Base-by-base conservation (phyloP, 2,888 invertebrate genomes). In the Anarsia innoxiella region DNA sequence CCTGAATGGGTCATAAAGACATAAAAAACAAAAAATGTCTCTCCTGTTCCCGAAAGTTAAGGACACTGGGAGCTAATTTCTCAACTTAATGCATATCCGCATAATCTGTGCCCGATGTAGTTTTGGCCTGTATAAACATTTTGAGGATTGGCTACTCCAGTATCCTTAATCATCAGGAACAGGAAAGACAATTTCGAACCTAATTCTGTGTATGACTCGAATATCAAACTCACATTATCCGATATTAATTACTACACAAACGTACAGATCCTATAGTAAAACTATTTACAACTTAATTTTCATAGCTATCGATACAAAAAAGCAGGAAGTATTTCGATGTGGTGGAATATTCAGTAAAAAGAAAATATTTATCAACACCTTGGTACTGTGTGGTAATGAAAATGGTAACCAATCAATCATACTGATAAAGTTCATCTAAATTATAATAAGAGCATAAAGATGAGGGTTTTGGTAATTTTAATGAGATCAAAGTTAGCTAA, bases 391-490 rank as follows among this genome's bases (percentile, higher is more conserved):
- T 23, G 16, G 31, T 31, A 41, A 11, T 32, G 28, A 36, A n/a
- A 42, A 54, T 70, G 70, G 71, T 70, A 68, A 70, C 66, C 61
- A 57, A 66, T 65, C 45, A 56, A 66, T 61, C 45, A 37, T 41
- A 35, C 25, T 16, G 32, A 33, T 25, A 36, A 49, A 48, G 50
- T 55, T 56, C 53, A 56, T 55, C 54, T 56, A n/a, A n/a, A n/a
- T n/a, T n/a, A 57, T 52, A 52, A 55, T 51, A 36, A 33, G 27
- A 29, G 33, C 47, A 59, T 51, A 55, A 59, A 54, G 50, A 54
- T 61, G 45, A 62, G 54, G 65, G 62, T 51, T 75, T 79, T 74
- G 74, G 77, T 77, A 69, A 68, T 63, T 66, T 60, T 66, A 49
- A 66, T 70, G 77, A 79, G 75, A 78, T 77, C 78, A 73, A 59